Conservation (phyloP, 2,113 vertebrate genomes). For the Strix aluco region DNA sequence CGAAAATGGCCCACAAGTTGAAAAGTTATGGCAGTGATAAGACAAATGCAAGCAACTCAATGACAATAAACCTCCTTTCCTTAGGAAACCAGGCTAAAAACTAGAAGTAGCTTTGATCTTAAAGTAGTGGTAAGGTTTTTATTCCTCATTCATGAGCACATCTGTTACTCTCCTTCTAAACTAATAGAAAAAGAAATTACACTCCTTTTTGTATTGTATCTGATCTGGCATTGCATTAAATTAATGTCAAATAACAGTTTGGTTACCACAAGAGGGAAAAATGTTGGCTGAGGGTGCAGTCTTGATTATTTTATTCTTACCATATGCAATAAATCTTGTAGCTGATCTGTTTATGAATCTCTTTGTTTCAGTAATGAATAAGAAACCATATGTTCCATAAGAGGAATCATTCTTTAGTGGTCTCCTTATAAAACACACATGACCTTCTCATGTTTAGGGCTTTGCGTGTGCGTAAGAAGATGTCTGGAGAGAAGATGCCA, state of each 20-base stretch:
- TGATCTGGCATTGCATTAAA: not conserved
- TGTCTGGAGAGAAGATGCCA: constrained; percentile 98
- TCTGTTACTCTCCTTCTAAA: not conserved
- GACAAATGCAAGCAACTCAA: not conserved
- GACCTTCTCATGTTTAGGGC: constrained; percentile 75
- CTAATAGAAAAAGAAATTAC: not conserved
- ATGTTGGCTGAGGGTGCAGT: not conserved
- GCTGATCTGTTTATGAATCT: not conserved
- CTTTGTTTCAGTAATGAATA: not conserved
- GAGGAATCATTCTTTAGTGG: not conserved
- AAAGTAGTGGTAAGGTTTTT: not conserved
- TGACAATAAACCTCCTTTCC: not conserved
- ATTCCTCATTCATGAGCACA: not conserved
- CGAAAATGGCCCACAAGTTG: not conserved
- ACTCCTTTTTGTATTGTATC: not conserved
- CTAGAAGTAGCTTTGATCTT: not conserved
- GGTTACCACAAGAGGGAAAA: not conserved
- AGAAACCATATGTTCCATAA: not conserved
- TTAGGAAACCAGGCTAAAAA: not conserved
- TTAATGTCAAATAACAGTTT: not conserved
- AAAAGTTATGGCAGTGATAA: not conserved
- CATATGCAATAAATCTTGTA: not conserved
- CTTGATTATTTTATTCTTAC: not conserved
- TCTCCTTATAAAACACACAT: not conserved
- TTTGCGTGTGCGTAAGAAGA: constrained; percentile 96